These are phyloP conservation scores for Ennomos quercinarius DNA, from an alignment of 2,888 invertebrate species.

Conservation along the genomic window DNA sequence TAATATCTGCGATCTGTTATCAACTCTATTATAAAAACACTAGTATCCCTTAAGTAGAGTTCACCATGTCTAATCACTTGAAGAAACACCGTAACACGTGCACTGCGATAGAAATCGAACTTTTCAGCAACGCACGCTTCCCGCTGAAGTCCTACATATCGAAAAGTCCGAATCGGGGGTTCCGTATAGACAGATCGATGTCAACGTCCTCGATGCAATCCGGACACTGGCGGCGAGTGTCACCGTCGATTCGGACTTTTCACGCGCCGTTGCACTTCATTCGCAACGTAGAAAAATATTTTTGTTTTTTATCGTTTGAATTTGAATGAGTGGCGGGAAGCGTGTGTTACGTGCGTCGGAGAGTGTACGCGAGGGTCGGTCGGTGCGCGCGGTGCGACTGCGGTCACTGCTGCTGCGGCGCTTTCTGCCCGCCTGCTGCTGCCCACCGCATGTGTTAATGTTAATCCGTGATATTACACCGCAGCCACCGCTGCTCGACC, in stretches of 20 bases:
- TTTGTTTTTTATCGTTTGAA: conserved; percentile 54
- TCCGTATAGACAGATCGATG: conserved; percentile 64
- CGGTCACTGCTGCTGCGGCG: conserved; percentile 66
- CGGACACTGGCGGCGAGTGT: conserved; percentile 72
- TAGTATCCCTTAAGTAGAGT: conserved; percentile 72
- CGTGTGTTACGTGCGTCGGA: conserved; percentile 76
- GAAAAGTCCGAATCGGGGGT: conserved; percentile 62
- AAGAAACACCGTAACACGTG: conserved; percentile 71
- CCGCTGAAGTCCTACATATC: conserved; percentile 70
- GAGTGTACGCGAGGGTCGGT: conserved; percentile 71
- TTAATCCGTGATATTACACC: conserved; percentile 70
- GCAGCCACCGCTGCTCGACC: conserved; percentile 49
- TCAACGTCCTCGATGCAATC: conserved; percentile 78
- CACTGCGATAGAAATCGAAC: conserved; percentile 62
- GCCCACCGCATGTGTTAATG: conserved; percentile 68
- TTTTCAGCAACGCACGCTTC: conserved; percentile 66
- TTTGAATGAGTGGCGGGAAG: conserved; percentile 78
- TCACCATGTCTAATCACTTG: conserved; percentile 79
- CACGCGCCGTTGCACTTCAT: conserved; percentile 72
- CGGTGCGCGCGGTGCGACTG: conserved; percentile 79
- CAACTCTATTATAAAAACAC: conserved; percentile 65
- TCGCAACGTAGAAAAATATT: conserved; percentile 61
- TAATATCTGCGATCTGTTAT: conserved; percentile 58
- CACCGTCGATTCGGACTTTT: conserved; percentile 67
- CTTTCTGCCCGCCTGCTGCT: conserved; percentile 64